Evolutionary conservation across 2,113 vertebrate genomes (phyloP), one percentile per base, ranked within the genome.

Genomic region (Asarcornis scutulata): DNA sequence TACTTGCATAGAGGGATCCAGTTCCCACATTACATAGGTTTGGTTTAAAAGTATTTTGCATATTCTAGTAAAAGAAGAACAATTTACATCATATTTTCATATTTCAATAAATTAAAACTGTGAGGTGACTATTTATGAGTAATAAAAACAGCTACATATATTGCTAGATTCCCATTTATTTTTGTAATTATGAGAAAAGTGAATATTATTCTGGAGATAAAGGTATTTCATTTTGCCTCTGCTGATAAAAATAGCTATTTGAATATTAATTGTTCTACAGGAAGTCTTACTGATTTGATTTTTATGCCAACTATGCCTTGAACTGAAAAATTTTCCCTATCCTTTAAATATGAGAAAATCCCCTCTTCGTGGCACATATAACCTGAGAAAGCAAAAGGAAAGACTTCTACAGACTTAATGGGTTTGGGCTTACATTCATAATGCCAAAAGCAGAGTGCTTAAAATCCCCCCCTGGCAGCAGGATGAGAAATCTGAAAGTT

Each of bases 141-240:
- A 59, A 67, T 53, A 90, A 82, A 91, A 84, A 0, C 48, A 94
- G 53, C 36, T 77, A 66, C 42, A 93, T 69, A 86, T 89, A 79
- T 73, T 4, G 4, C 17, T 1, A 3, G 53, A 29, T 80, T 90
- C 44, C 76, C 29, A 76, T 90, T 96, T 90, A 89, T 94, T 93
- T 96, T 84, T 87, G 58, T 94, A 96, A 85, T 78, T 50, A 95
- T 59, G 56, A 67, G 42, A 83, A 91, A 86, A 92, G 20, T 46
- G 14, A 78, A 34, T 82, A 91, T 64, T 85, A 67, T 80, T 88
- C 71, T 80, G 60, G 29, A 82, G 92, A 82, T 79, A 88, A 93
- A 88, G 21, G 7, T 53, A 48, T 90, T 94, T 82, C 23, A 86
- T 88, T 94, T 93, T 84, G 87, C 48, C 40, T 62, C 66, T 90